Base-by-base conservation (phyloP, 1,140 invertebrate species). In the Octopus bimaculoides region DNA sequence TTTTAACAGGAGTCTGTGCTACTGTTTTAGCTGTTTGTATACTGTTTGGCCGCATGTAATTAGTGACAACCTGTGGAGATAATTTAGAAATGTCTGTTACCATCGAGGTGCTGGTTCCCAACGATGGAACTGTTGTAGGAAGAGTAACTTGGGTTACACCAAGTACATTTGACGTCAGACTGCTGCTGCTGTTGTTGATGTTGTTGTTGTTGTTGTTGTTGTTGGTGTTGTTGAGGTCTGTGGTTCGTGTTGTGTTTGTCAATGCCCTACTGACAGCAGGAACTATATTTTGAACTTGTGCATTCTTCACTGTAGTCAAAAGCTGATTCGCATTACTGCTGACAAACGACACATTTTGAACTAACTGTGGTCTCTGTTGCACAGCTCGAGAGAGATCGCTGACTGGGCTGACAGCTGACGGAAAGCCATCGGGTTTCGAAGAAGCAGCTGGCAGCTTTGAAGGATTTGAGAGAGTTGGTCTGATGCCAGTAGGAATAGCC, bases 11-110 rank as follows among this genome's bases (percentile, higher is more conserved):
- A 6, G 66, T n/a, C 26, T 71, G 66, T 17, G 26, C 66, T 12
- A 71, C 66, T 71, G 66, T n/a, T n/a, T 6, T 8, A 17, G 17
- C 26, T 12, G 66, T 71, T 71, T 71, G 66, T 0, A 12, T 71
- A 71, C 26, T 71, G 26, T 41, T 41, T 41, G 26, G 26, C 3
- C 26, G 26, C 26, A 41, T 41, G 26, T 41, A 41, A 41, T 41
- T 41, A 41, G 26, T 41, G 3, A 41, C 26, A 3, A 41, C 26
- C 26, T 71, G 66, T 6, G 66, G 66, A 17, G 66, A 71, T 14
- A 71, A 20, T 20, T 71, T 71, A n/a, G 66, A 71, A 6, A 14
- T 71, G 26, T 71, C 66, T 71, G 66, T 71, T 71, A 71, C 66
- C 26, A 41, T 41, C 3, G 26, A 2, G 26, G 26, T 41, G 26